Percentiles rank a stretch among this genome's conserved stretches.
These are phyloP conservation scores for Fukomys damarensis DNA, from an alignment of 2,113 vertebrate genomes.

Conservation along the genomic window DNA sequence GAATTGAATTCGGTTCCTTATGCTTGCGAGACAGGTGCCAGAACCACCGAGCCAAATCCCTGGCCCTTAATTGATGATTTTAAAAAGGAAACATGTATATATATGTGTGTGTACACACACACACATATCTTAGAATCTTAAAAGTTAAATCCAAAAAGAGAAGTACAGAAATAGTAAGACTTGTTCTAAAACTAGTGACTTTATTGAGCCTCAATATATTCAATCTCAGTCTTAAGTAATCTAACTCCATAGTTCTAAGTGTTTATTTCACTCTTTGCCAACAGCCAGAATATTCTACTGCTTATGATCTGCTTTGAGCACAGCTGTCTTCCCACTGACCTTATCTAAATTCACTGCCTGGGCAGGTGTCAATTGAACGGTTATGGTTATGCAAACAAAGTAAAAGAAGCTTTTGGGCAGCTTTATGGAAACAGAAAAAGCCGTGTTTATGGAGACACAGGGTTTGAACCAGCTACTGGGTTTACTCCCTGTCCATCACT, in stretches of 20 bases:
- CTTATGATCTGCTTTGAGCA: not conserved
- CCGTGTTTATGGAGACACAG: not conserved
- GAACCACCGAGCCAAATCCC: no score
- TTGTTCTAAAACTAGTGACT: not conserved
- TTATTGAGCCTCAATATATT: not conserved
- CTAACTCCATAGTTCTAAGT: not conserved
- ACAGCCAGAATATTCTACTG: not conserved
- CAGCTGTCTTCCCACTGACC: not conserved
- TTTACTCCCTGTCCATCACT: not conserved
- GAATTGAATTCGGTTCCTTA: no score
- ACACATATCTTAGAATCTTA: not conserved
- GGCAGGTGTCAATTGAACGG: constrained; percentile 1
- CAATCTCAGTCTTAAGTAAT: not conserved
- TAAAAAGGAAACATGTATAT: no score
- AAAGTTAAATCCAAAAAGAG: not conserved
- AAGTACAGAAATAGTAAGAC: not conserved
- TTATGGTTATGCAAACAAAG: not conserved
- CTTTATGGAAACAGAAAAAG: constrained; percentile 25
- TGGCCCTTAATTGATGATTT: no score
- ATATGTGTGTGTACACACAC: no score
- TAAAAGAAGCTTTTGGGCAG: no score
- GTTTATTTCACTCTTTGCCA: not conserved
- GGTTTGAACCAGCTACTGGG: not conserved
- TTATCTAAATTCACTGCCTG: not conserved
- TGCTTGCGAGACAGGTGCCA: no score